Base-by-base conservation (phyloP, 2,797 vertebrate species). In the Pelodytes ibericus region DNA sequence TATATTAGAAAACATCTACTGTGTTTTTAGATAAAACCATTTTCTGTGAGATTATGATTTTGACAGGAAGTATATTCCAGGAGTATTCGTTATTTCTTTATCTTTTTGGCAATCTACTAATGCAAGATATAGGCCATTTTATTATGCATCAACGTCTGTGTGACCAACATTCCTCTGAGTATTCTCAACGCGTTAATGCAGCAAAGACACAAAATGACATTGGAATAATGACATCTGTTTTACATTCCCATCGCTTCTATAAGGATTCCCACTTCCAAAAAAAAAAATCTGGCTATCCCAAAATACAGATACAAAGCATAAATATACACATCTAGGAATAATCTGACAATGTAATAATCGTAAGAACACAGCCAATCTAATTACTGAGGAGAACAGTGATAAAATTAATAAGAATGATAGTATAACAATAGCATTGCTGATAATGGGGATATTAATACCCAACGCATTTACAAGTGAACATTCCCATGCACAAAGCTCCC, bases 401-500 rank as follows among this genome's bases (percentile, higher is more conserved):
- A 53, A 53, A 47, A 71, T 64, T 25, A 49, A 58, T 60, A 72
- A 36, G 16, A 36, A 27, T 36, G 39, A 51, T 72, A n/a, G 29
- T 27, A 68, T 36, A 72, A 72, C 76, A 79, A 79, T 79, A 68
- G 71, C 71, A 20, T 18, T 44, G 41, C 68, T 71, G 76, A 72
- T 66, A 56, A 67, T 61, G 16, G 31, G n/a, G 22, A 30, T 71
- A 71, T 57, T 66, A 58, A 58, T 77, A 63, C 33, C 70, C 2
- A 27, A 6, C 67, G 31, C 64, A 36, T 36, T 5, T 36, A 36
- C 11, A 36, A 11, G 9, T 8, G 8, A 39, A 33, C 25, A 79
- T 79, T 79, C 76, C 76, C 76, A 79, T 79, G 57, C 76, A 73
- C 76, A 57, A 29, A 73, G 71, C 76, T 70, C 20, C 76, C 76